A percentile compares a stretch with the other conserved stretches of the same genome.
Conservation (phyloP, 2,113 vertebrate genomes). For the Scortum barcoo region DNA sequence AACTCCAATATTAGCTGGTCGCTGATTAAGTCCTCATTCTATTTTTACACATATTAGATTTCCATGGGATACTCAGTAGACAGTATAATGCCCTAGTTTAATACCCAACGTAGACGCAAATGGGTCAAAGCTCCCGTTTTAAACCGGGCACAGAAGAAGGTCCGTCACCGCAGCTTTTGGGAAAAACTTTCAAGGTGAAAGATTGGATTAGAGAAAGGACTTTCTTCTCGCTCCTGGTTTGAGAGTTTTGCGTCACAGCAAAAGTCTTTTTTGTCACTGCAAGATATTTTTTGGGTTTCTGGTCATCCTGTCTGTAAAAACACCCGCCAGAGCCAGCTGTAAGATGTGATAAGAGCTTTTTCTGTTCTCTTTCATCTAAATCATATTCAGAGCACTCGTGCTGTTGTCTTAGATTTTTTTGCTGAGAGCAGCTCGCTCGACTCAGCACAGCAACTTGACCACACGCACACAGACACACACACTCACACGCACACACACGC, state of each 20-base stretch:
- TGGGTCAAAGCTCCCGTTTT: constrained; percentile 51
- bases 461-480: constrained; percentile 12
- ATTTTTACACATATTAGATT: constrained; percentile 56
- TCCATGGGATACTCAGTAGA: constrained; percentile 44
- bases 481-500: constrained; percentile 7
- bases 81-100: constrained; percentile 58
- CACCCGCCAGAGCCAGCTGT: constrained; percentile 36
- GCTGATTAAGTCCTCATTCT: constrained; percentile 38
- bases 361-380: constrained; percentile 32
- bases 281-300: constrained; percentile 24
- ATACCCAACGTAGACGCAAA: constrained; percentile 46
- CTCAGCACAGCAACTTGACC: constrained; percentile 3
- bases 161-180: constrained; percentile 10
- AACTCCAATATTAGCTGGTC: constrained; percentile 22
- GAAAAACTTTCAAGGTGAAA: constrained; percentile 48
- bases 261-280: constrained; percentile 26
- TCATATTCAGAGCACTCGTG: constrained; percentile 33
- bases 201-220: background rate
- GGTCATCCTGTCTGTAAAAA: constrained; percentile 23
- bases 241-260: constrained; percentile 20
- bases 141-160: constrained; percentile 32
- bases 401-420: constrained; percentile 44
- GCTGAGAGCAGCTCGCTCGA: constrained; percentile 18
- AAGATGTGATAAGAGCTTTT: constrained; percentile 38
- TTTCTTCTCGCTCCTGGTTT: background rate